Percentiles rank a stretch among this genome's conserved stretches.
These are phyloP conservation scores for Mallotus villosus DNA, from an alignment of 2,797 vertebrate genomes.

Conservation along the genomic window DNA sequence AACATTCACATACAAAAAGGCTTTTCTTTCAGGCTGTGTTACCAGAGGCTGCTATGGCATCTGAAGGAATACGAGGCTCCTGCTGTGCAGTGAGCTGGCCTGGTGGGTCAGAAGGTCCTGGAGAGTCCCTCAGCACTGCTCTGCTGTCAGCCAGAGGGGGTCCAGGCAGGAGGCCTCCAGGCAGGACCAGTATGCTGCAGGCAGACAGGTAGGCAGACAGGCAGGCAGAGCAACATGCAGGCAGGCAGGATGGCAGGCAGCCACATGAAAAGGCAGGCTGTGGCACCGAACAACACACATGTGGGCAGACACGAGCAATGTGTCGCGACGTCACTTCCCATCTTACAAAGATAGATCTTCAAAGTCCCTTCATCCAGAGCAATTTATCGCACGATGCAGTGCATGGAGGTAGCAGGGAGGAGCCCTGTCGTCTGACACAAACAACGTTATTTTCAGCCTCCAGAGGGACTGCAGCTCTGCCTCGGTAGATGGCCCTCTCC, in stretches of 20 bases:
- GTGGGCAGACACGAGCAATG: conserved; percentile 2
- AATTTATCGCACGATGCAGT: no score
- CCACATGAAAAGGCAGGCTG: conserved; percentile 16
- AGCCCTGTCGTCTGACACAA: no score
- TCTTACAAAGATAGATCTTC: no score
- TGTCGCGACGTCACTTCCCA: neutral
- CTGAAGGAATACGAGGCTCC: conserved; percentile 30
- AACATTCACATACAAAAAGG: neutral
- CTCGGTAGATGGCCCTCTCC: conserved; percentile 44
- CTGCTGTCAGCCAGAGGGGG: conserved; percentile 44
- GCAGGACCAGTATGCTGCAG: conserved; percentile 58
- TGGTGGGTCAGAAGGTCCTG: conserved; percentile 45
- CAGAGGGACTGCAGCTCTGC: conserved; percentile 50
- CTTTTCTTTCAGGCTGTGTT: conserved; percentile 32
- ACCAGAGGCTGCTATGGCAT: neutral
- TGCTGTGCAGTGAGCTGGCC: conserved; percentile 45
- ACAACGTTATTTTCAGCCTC: conserved; percentile 8
- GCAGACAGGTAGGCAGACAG: conserved; percentile 21
- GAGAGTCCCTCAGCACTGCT: conserved; percentile 47
- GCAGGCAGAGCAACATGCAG: neutral
- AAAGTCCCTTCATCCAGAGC: no score
- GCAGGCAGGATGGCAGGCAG: conserved; percentile 23
- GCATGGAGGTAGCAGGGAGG: no score
- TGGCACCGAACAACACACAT: conserved; percentile 13
- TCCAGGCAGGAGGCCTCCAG: conserved; percentile 65